Evolutionary conservation across 2,797 vertebrate genomes (phyloP), one percentile per base, ranked within the genome.

Genomic region (Triplophysa bombifrons): DNA sequence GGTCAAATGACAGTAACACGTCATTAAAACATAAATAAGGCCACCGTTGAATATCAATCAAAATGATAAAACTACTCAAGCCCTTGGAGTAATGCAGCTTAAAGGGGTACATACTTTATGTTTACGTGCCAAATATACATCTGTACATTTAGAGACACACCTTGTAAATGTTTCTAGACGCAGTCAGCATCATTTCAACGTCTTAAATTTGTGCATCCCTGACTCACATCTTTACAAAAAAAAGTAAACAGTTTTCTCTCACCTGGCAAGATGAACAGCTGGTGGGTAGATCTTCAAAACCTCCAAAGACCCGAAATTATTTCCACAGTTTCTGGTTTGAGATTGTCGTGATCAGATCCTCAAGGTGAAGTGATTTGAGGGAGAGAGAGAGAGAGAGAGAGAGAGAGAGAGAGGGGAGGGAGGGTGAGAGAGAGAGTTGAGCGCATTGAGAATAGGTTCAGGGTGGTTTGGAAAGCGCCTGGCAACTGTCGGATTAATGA

Each of bases 201-300:
- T 72, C 27, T 50, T 75, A 82, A 87, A 72, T 61, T 22, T 78
- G 63, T 34, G 55, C 64, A 65, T 90, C 86, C 82, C 72, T 69
- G 65, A 48, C 78, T 8, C 74, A 80, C 6, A 82, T 82, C 60
- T 60, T 17, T 91, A 91, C 86, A 30, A 30, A 30, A 30, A 30
- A 30, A 30, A 30, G 27, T 38, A 78, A 78, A 53, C 78, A 76
- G 73, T 79, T 88, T 79, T 86, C 85, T 88, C 83, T 41, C 80
- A 84, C 61, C 71, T 27, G 85, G 85, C 67, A 69, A 76, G 75
- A 76, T 67, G 75, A 85, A 84, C 88, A 90, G 88, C 87, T 85
- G 87, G 78, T 81, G 76, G 67, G 76, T 85, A 89, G 82, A 86
- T 85, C 72, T 74, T 74, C 17, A 46, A 77, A 1, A 20, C 19